These are phyloP conservation scores for Pteruthius melanotis DNA, from an alignment of 2,113 vertebrate species.

Conservation along the genomic window DNA sequence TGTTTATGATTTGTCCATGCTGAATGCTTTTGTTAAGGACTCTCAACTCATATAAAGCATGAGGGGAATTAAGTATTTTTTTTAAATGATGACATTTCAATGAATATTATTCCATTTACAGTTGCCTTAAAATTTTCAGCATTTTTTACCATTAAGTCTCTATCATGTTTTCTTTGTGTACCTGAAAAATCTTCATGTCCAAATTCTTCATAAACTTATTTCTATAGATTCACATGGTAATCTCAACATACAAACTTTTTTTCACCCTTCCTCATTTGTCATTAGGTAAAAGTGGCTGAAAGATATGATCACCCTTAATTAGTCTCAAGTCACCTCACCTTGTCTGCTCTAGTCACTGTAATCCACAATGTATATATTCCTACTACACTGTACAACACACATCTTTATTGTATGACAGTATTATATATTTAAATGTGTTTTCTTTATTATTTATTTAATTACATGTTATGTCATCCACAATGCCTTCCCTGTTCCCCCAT, in stretches of 20 bases:
- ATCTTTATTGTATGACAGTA: neutral
- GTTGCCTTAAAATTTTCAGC: neutral
- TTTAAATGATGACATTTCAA: neutral
- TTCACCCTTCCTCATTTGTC: neutral
- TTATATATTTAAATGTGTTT: neutral
- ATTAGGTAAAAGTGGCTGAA: neutral
- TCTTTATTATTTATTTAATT: neutral
- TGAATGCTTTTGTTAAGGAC: neutral
- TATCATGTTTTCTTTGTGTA: accelerated
- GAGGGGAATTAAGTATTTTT: neutral
- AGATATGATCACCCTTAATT: accelerated
- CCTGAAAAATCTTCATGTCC: neutral
- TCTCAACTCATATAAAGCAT: neutral
- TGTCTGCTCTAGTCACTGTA: neutral
- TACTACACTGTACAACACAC: neutral
- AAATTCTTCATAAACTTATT: neutral
- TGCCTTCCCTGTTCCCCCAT: neutral
- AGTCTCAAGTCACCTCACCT: neutral
- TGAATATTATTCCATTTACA: neutral
- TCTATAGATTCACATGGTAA: neutral
- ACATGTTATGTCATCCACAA: neutral
- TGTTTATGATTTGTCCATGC: neutral
- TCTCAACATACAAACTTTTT: neutral
- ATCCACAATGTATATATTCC: neutral
- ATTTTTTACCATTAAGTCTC: neutral